These are phyloP conservation scores for Ammodytes marinus DNA, from an alignment of 2,113 vertebrate species.

Conservation along the genomic window DNA sequence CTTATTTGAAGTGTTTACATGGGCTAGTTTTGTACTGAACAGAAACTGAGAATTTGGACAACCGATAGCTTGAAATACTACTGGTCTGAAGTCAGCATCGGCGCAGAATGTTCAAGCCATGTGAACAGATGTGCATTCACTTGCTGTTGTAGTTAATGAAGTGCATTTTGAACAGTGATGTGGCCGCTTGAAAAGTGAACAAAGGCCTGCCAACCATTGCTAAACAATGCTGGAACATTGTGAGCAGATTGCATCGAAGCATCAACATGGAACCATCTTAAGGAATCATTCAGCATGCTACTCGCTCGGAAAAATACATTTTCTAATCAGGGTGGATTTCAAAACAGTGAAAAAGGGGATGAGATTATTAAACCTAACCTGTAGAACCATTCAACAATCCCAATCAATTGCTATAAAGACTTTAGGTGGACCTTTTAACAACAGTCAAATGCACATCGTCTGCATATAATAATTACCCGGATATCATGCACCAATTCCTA, in stretches of 20 bases:
- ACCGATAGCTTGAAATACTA: no score
- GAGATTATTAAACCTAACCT: not conserved
- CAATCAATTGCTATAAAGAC: not conserved
- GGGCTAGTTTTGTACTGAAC: no score
- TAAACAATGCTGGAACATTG: not conserved
- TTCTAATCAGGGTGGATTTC: not conserved
- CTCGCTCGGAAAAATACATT: not conserved
- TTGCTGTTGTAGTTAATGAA: no score
- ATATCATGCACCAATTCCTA: constrained; percentile 26
- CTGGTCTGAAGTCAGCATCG: no score
- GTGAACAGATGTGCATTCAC: no score
- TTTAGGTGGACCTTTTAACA: not conserved
- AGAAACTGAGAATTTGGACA: no score
- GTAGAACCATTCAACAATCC: not conserved
- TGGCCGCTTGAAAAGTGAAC: no score
- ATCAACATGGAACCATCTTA: not conserved
- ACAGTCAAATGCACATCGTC: not conserved
- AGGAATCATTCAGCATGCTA: constrained; percentile 1
- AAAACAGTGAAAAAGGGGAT: not conserved
- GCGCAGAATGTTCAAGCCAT: no score
- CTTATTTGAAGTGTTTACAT: no score
- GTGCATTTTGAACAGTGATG: no score
- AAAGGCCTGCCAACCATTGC: not conserved
- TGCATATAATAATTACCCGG: not conserved
- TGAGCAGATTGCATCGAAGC: not conserved